Evolutionary conservation across 2,113 vertebrate species (phyloP).

Genomic region (Odontesthes bonariensis): DNA sequence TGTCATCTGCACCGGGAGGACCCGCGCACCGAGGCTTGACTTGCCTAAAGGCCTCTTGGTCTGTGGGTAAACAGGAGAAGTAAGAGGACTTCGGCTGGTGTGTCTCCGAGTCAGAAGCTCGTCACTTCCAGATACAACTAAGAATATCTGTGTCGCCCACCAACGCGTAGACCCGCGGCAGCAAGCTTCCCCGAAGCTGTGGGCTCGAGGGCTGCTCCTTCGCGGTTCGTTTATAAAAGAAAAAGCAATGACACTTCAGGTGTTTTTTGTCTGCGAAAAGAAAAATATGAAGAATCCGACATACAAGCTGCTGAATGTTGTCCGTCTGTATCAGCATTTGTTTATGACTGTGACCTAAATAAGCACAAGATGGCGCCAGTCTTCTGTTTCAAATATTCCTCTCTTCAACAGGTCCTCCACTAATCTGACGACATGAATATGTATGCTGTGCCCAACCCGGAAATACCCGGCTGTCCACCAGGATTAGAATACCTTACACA

Average conservation of each 20-base stretch:
- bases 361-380: constrained; percentile 64
- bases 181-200: neutral
- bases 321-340: constrained; percentile 17
- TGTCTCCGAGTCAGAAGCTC: constrained; percentile 31
- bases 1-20: neutral
- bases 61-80: neutral
- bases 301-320: neutral
- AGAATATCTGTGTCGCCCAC: constrained; percentile 46
- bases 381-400: constrained; percentile 2
- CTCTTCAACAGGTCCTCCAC: constrained; percentile 55
- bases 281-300: neutral
- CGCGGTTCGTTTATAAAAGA: neutral
- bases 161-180: constrained; percentile 12
- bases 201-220: neutral
- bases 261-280: neutral
- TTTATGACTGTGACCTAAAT: constrained; percentile 26
- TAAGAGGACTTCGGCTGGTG: constrained; percentile 32
- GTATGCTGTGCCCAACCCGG: constrained; percentile 76
- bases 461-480: constrained; percentile 79
- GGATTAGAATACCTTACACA: constrained; percentile 85
- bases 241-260: neutral
- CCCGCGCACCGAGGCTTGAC: neutral
- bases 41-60: neutral
- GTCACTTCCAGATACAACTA: constrained; percentile 41
- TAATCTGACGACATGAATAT: constrained; percentile 71